phyloP scores from a whole-genome alignment of 2,888 invertebrate genomes.

The Ophion slaviceki region DNA sequence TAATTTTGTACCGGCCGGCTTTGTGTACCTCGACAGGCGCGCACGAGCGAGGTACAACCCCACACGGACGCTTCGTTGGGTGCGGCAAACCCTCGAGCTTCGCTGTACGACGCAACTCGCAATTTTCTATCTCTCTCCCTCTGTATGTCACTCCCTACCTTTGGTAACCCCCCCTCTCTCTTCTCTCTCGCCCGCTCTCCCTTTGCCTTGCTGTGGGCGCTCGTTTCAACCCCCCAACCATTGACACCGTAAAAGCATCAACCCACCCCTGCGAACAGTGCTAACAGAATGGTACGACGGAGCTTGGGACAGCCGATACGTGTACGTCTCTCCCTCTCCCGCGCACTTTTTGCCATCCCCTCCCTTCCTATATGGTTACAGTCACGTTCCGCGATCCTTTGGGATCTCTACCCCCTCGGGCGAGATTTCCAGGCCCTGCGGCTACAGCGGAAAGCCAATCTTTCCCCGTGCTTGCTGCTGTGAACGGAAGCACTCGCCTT shows the following conservation, averaged over 20 bases:
- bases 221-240: conserved; percentile 27
- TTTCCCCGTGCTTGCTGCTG: not conserved
- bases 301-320: conserved; percentile 1
- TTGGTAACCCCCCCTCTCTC: not conserved
- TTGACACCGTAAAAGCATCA: conserved; percentile 52
- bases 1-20: conserved; percentile 22
- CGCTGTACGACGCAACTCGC: conserved; percentile 61
- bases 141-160: not conserved
- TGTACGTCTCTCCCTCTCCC: not conserved
- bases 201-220: conserved; percentile 3
- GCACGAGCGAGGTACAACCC: conserved; percentile 42
- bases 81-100: conserved; percentile 80
- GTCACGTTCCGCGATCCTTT: conserved; percentile 7
- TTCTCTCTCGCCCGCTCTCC: not conserved
- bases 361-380: conserved; percentile 5
- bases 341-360: not conserved
- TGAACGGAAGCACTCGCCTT: not conserved
- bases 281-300: conserved; percentile 50
- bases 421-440: conserved; percentile 2
- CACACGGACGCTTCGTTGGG: conserved; percentile 75
- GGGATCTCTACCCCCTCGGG: conserved; percentile 3
- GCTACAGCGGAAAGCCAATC: not conserved
- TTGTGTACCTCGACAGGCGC: conserved; percentile 46
- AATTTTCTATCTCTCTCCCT: conserved; percentile 1
- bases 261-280: conserved; percentile 49